Percentiles rank a stretch among this genome's conserved stretches.
These are phyloP conservation scores for Cyphomyrmex costatus DNA, from an alignment of 1,140 invertebrate species.

Conservation along the genomic window DNA sequence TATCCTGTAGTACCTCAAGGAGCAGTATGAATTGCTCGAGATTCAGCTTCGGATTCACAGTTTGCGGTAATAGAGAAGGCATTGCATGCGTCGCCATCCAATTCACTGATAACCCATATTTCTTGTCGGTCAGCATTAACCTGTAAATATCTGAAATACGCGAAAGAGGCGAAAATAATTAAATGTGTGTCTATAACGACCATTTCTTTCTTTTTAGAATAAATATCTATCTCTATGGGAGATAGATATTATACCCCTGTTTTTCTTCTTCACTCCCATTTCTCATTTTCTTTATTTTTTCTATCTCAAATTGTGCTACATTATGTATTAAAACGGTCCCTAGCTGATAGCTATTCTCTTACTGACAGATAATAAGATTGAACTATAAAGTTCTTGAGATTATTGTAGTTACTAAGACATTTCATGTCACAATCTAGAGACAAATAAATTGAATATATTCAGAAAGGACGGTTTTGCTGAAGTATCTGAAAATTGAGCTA, in stretches of 20 bases:
- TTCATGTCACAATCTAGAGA: too few species aligned
- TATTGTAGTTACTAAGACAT: background rate
- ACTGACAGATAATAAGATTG: background rate
- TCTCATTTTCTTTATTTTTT: background rate
- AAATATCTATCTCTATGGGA: background rate
- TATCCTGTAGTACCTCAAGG: conserved; percentile 96
- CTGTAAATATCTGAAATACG: conserved; percentile 95
- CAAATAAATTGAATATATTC: too few species aligned
- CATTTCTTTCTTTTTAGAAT: background rate
- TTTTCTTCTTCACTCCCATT: background rate
- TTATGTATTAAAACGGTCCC: conserved; percentile 5
- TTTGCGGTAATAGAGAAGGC: conserved; percentile 96
- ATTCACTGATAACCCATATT: conserved; percentile 96
- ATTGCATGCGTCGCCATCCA: conserved; percentile 97
- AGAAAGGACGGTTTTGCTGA: too few species aligned
- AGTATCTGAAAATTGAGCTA: too few species aligned
- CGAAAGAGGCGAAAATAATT: conserved; percentile 11
- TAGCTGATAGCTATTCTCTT: background rate
- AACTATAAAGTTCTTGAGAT: background rate
- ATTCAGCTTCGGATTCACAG: conserved; percentile 95
- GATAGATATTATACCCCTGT: background rate
- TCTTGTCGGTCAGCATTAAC: conserved; percentile 96
- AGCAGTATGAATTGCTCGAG: conserved; percentile 96
- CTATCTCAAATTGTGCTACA: background rate
- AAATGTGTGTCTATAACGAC: background rate